A percentile compares a stretch with the other conserved stretches of the same genome.
Evolutionary conservation across 2,113 vertebrate species (phyloP).

Genomic region (Muntiacus muntjak): DNA sequence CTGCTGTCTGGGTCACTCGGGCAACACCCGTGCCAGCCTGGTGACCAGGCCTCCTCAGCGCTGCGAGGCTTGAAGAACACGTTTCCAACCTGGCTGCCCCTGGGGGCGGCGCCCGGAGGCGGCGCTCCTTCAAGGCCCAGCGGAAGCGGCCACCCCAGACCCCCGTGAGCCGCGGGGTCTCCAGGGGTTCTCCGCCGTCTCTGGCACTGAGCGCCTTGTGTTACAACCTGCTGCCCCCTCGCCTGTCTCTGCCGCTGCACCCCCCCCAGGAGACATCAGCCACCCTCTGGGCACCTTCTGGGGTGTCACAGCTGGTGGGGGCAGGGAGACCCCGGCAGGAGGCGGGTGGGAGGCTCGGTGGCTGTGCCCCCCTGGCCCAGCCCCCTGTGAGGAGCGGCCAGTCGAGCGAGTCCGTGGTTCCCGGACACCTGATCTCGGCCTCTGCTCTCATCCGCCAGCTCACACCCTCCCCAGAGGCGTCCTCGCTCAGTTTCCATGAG

Average conservation of each 20-base stretch:
- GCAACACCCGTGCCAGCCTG: rapidly evolving
- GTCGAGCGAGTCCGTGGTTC: not conserved
- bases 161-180: rapidly evolving
- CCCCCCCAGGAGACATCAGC: too few species aligned
- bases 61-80: not conserved
- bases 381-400: rapidly evolving
- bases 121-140: not conserved
- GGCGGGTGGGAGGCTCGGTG: rapidly evolving
- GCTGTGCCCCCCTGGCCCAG: not conserved
- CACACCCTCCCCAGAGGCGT: not conserved
- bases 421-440: rapidly evolving
- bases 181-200: not conserved
- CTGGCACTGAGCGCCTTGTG: rapidly evolving
- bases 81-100: not conserved
- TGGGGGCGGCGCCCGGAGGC: not conserved
- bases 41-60: rapidly evolving
- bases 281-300: not conserved
- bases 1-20: rapidly evolving
- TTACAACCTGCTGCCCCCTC: not conserved
- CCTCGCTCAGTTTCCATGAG: rapidly evolving
- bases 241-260: not conserved
- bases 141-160: not conserved
- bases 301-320: rapidly evolving
- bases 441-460: not conserved
- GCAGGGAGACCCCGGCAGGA: too few species aligned